A percentile compares a stretch with the other conserved stretches of the same genome.
phyloP scores from a whole-genome alignment of 64 coral and sea anemone genomes.

The Montipora cactus region DNA sequence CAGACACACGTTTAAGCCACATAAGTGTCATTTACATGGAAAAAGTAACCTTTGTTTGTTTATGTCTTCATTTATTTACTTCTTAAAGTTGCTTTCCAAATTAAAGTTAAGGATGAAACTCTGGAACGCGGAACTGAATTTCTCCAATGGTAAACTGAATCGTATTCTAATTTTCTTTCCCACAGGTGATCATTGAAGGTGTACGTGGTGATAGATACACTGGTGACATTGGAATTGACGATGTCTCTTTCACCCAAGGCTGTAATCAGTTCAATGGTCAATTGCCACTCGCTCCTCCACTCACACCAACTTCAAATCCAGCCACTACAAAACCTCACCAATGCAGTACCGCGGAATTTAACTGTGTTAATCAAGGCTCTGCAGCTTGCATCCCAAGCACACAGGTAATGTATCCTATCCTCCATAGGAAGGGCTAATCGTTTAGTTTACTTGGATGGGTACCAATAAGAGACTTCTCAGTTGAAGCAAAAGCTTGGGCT shows the following conservation, averaged over 20 bases:
- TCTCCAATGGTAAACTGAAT: not conserved
- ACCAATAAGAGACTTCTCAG: too few relatives aligned
- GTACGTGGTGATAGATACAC: slow-evolving; percentile 80
- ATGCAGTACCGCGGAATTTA: slow-evolving; percentile 89
- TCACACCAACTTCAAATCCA: slow-evolving; percentile 40
- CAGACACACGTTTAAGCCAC: too few relatives aligned
- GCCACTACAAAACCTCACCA: slow-evolving; percentile 55
- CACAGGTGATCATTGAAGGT: slow-evolving; percentile 81
- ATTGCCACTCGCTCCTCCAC: not conserved
- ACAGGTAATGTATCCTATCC: slow-evolving; percentile 39
- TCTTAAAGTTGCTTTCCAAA: too few relatives aligned
- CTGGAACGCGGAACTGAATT: too few relatives aligned
- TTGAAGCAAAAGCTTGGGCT: too few relatives aligned
- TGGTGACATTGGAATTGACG: slow-evolving; percentile 93
- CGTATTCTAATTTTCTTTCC: not conserved
- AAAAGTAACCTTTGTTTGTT: too few relatives aligned
- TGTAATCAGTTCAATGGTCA: slow-evolving; percentile 19
- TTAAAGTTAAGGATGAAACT: too few relatives aligned
- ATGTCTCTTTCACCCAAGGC: slow-evolving; percentile 81
- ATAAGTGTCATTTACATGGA: too few relatives aligned
- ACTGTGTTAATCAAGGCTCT: slow-evolving; percentile 83
- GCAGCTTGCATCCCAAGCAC: slow-evolving; percentile 84
- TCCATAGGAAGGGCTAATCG: too few relatives aligned
- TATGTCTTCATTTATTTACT: too few relatives aligned
- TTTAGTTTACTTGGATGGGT: too few relatives aligned